Conservation (phyloP, 2,113 vertebrate species). For the Coryphaenoides rupestris region DNA sequence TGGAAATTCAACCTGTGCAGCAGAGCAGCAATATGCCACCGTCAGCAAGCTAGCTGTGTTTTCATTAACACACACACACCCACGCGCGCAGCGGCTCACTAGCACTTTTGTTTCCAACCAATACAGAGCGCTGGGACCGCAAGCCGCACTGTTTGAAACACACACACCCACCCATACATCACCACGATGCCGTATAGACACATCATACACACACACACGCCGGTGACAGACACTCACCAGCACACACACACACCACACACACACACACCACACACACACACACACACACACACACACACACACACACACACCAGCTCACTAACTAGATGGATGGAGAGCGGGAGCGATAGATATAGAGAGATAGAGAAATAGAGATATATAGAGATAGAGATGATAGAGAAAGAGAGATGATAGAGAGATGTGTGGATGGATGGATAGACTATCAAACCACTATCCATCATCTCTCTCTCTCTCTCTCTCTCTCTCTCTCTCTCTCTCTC, state of each 20-base stretch:
- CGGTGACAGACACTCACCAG: background rate
- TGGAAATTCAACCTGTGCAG: constrained; percentile 69
- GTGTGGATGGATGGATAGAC: background rate
- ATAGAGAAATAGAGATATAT: no score
- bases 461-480: no score
- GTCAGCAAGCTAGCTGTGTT: constrained; percentile 70
- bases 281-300: constrained; percentile 2
- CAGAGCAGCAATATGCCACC: constrained; percentile 60
- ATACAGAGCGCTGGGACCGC: constrained; percentile 31
- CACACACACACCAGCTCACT: background rate
- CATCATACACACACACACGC: constrained; percentile 4
- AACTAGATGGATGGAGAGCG: no score
- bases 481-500: no score
- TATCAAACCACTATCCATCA: background rate
- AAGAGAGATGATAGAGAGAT: no score
- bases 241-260: background rate
- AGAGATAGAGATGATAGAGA: no score
- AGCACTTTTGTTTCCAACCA: no score
- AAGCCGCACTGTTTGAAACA: constrained; percentile 3
- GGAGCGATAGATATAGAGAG: background rate
- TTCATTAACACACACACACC: constrained; percentile 55
- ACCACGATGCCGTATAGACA: no score
- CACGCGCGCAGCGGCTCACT: background rate
- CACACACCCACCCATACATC: background rate
- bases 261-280: background rate